phyloP scores from a whole-genome alignment of 2,113 vertebrate genomes.

The Sciurus niger region DNA sequence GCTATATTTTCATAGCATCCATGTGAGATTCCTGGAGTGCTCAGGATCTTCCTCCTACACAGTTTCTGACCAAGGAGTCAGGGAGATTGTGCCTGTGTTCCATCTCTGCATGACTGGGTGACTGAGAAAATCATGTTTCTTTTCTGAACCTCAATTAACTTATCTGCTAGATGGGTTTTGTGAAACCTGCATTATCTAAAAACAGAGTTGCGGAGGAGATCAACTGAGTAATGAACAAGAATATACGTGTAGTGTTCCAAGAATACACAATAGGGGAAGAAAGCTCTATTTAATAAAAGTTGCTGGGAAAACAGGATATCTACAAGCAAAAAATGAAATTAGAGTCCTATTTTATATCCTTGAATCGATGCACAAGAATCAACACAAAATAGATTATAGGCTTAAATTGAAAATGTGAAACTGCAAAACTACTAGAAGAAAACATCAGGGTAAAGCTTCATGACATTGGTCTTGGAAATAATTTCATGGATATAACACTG shows the following conservation, averaged over 20 bases:
- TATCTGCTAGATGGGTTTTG: not conserved
- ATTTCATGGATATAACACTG: not conserved
- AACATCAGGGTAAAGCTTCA: not conserved
- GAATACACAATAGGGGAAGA: not conserved
- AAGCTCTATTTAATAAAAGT: not conserved
- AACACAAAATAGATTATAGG: not conserved
- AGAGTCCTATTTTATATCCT: not conserved
- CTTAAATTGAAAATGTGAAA: not conserved
- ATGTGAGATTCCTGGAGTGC: not conserved
- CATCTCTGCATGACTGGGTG: not conserved
- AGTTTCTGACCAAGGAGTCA: not conserved
- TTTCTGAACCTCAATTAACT: not conserved
- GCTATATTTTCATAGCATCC: not conserved
- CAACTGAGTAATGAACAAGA: not conserved
- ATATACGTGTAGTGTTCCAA: not conserved
- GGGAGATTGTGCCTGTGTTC: not conserved
- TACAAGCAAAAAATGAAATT: not conserved
- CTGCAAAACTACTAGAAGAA: not conserved
- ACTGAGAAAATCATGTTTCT: not conserved
- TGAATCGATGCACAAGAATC: not conserved
- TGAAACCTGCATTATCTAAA: not conserved
- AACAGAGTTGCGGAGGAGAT: not conserved
- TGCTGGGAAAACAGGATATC: not conserved
- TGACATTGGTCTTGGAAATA: not conserved
- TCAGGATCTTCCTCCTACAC: not conserved